These are phyloP conservation scores for Chelon labrosus DNA, from an alignment of 2,797 vertebrate genomes.

Conservation along the genomic window DNA sequence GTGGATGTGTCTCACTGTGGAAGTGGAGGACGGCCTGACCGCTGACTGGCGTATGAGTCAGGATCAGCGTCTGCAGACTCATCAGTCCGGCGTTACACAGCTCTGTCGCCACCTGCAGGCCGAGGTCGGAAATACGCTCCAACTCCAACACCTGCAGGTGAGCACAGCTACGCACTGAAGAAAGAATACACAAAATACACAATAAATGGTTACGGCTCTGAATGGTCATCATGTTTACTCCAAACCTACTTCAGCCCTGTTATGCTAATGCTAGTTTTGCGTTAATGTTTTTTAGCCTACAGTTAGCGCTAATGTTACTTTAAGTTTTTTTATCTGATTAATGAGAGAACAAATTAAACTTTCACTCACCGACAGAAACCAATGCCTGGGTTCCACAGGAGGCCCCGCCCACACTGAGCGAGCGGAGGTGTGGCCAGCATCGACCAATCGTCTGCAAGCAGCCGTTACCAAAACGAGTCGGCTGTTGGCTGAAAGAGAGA, in stretches of 20 bases:
- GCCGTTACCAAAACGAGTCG: slow-evolving; percentile 90
- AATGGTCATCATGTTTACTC: no score
- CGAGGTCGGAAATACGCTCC: slow-evolving; percentile 90
- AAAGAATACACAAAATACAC: slow-evolving; percentile 21
- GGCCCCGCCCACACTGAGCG: slow-evolving; percentile 90
- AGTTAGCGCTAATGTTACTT: neutral
- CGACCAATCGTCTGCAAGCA: slow-evolving; percentile 95
- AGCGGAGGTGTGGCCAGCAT: slow-evolving; percentile 92
- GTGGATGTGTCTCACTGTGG: slow-evolving; percentile 86
- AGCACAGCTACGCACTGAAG: slow-evolving; percentile 89
- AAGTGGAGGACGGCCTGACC: slow-evolving; percentile 93
- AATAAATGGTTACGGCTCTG: neutral
- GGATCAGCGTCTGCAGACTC: slow-evolving; percentile 88
- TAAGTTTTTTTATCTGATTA: neutral
- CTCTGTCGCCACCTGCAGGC: slow-evolving; percentile 90
- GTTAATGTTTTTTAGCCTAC: neutral
- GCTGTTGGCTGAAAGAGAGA: slow-evolving; percentile 86
- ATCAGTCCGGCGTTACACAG: slow-evolving; percentile 90
- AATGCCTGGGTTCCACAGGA: slow-evolving; percentile 91
- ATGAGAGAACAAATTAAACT: neutral
- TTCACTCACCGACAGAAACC: slow-evolving; percentile 86
- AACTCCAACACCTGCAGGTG: slow-evolving; percentile 90
- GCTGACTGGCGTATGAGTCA: slow-evolving; percentile 90
- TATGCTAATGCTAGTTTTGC: neutral
- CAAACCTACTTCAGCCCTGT: neutral